These are phyloP conservation scores for Drosophila putrida DNA, from an alignment of 2,888 invertebrate species.

Conservation along the genomic window DNA sequence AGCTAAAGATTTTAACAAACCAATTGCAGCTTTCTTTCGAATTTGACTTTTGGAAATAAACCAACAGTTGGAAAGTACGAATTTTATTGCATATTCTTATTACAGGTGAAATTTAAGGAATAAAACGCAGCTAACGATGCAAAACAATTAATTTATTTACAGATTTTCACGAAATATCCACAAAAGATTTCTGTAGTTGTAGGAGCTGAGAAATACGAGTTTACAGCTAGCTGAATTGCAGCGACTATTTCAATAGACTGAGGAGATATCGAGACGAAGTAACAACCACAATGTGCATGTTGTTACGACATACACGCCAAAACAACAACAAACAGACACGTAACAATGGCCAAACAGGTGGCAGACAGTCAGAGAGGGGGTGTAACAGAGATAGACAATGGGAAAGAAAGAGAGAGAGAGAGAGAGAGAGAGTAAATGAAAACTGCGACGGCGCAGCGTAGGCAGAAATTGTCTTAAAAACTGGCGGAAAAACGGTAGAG, in stretches of 20 bases:
- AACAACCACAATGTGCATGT: slow-evolving; percentile 58
- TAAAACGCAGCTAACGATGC: slow-evolving; percentile 23
- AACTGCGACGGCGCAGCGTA: slow-evolving; percentile 59
- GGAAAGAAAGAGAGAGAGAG: neutral
- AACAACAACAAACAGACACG: slow-evolving; percentile 39
- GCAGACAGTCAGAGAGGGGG: slow-evolving; percentile 25
- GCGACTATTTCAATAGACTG: slow-evolving; percentile 27
- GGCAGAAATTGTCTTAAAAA: slow-evolving; percentile 17
- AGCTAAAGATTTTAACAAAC: neutral
- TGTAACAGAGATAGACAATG: neutral
- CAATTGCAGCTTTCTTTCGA: slow-evolving; percentile 8
- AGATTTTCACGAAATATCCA: slow-evolving; percentile 18
- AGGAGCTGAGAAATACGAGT: slow-evolving; percentile 2
- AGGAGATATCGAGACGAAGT: slow-evolving; percentile 12
- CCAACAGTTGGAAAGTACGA: neutral
- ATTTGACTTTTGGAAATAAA: neutral
- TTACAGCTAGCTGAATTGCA: slow-evolving; percentile 21
- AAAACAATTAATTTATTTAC: slow-evolving; percentile 34
- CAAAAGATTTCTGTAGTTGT: slow-evolving; percentile 8
- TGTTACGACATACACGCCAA: slow-evolving; percentile 56
- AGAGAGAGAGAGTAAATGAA: slow-evolving; percentile 10
- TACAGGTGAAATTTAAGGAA: neutral
- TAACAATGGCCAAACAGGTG: slow-evolving; percentile 55
- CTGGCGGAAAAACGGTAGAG: slow-evolving; percentile 16
- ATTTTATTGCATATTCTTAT: slow-evolving; percentile 1